A percentile compares a stretch with the other conserved stretches of the same genome.
Evolutionary conservation across 2,113 vertebrate species (phyloP).

Genomic region (Pycnonotus jocosus): DNA sequence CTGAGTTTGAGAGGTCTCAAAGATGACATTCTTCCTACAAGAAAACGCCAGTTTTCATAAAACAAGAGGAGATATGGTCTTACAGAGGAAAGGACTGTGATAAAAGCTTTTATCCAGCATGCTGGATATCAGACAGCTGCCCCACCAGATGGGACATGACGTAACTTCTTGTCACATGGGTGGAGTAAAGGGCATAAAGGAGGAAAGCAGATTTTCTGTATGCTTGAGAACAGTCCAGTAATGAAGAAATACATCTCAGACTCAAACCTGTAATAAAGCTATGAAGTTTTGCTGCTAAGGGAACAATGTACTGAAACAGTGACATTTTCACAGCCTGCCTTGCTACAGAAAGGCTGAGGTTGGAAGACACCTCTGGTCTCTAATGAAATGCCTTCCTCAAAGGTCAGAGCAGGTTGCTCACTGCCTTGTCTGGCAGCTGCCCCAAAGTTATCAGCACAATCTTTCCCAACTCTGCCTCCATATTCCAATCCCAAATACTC

Average conservation of each 20-base stretch:
- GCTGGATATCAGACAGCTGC: not conserved
- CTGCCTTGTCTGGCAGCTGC: not conserved
- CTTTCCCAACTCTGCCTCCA: not conserved
- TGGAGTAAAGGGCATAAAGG: not conserved
- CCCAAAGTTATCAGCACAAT: accelerated
- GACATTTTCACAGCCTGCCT: not conserved
- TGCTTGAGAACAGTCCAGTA: not conserved
- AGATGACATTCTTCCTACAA: not conserved
- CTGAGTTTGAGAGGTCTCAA: not conserved
- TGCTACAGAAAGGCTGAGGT: not conserved
- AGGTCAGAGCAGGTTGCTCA: not conserved
- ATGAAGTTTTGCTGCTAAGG: not conserved
- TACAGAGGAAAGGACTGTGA: not conserved
- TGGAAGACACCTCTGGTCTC: not conserved
- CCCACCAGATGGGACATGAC: not conserved
- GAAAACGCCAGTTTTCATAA: not conserved
- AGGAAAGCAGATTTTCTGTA: not conserved
- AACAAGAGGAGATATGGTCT: not conserved
- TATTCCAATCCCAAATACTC: not conserved
- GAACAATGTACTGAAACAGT: not conserved
- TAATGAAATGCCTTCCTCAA: not conserved
- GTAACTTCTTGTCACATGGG: not conserved
- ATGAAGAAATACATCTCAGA: not conserved
- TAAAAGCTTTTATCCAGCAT: not conserved
- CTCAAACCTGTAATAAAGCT: not conserved